Conservation (phyloP, 2,888 invertebrate species). For the Thecocarcelia acutangulata region DNA sequence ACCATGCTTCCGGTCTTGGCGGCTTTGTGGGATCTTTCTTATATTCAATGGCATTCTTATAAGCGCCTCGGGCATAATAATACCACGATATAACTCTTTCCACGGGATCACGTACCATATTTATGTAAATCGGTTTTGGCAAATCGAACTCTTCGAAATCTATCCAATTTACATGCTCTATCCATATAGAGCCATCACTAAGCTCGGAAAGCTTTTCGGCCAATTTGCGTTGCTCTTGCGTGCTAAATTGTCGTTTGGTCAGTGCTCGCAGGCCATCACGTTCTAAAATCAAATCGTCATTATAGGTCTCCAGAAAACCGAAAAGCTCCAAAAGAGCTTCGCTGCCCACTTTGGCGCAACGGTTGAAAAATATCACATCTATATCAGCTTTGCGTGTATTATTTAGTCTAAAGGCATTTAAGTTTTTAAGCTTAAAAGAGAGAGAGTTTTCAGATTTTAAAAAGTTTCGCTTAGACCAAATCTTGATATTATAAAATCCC, state of each 20-base stretch:
- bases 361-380: conserved; percentile 91
- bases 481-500: too few species aligned
- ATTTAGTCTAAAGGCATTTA: conserved; percentile 83
- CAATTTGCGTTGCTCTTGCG: conserved; percentile 87
- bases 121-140: conserved; percentile 92
- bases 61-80: conserved; percentile 91
- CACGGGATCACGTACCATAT: conserved; percentile 92
- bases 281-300: conserved; percentile 83
- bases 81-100: conserved; percentile 94
- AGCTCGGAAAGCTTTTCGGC: conserved; percentile 85
- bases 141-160: conserved; percentile 90
- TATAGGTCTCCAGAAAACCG: conserved; percentile 70
- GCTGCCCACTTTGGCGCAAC: conserved; percentile 95
- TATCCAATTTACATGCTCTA: conserved; percentile 93
- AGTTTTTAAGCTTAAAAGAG: conserved; percentile 26
- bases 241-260: conserved; percentile 80
- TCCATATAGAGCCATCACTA: conserved; percentile 89
- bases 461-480: conserved; percentile 74
- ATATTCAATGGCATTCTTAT: conserved; percentile 89
- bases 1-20: conserved; percentile 66
- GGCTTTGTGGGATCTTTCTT: conserved; percentile 88
- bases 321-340: conserved; percentile 90
- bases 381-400: conserved; percentile 89
- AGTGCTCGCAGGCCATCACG: conserved; percentile 80
- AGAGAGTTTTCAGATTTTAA: not conserved